Conservation (phyloP, 1,140 invertebrate species). For the Aphelinus certus region DNA sequence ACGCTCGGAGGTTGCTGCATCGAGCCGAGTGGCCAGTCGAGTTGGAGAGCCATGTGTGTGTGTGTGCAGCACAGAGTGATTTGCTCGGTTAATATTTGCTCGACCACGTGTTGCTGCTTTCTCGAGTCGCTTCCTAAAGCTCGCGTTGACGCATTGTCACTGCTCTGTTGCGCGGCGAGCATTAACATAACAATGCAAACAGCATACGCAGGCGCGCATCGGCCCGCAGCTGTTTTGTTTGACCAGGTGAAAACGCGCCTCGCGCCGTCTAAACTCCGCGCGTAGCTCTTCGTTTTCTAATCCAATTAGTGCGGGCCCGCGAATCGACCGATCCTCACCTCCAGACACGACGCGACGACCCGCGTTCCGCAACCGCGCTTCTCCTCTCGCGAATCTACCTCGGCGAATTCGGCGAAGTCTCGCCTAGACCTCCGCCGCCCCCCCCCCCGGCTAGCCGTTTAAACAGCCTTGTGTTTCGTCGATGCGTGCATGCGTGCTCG, state of each 20-base stretch:
- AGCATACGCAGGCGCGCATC: slow-evolving; percentile 51
- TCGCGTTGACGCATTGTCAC: slow-evolving; percentile 64
- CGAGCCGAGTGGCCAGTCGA: too few species aligned
- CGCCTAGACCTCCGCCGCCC: too few species aligned
- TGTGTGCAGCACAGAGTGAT: slow-evolving; percentile 43
- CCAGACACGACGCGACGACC: slow-evolving; percentile 24
- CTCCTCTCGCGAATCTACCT: too few species aligned
- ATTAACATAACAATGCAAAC: slow-evolving; percentile 68
- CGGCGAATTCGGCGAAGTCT: too few species aligned
- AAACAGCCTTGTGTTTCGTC: too few species aligned
- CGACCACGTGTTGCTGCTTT: slow-evolving; percentile 48
- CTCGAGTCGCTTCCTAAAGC: slow-evolving; percentile 63
- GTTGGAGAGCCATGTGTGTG: too few species aligned
- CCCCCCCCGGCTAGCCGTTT: too few species aligned
- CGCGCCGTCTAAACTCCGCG: slow-evolving; percentile 27
- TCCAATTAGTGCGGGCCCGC: slow-evolving; percentile 57
- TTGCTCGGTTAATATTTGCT: slow-evolving; percentile 60
- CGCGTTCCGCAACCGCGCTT: slow-evolving; percentile 21
- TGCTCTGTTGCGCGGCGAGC: slow-evolving; percentile 48
- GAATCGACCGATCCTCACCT: slow-evolving; percentile 51
- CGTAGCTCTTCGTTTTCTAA: slow-evolving; percentile 54
- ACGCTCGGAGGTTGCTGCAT: too few species aligned
- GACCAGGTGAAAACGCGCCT: slow-evolving; percentile 62
- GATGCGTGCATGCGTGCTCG: too few species aligned
- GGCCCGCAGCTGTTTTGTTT: slow-evolving; percentile 57